Base-by-base conservation (phyloP, 2,888 invertebrate species). In the Lepetodrilus schrolli region DNA sequence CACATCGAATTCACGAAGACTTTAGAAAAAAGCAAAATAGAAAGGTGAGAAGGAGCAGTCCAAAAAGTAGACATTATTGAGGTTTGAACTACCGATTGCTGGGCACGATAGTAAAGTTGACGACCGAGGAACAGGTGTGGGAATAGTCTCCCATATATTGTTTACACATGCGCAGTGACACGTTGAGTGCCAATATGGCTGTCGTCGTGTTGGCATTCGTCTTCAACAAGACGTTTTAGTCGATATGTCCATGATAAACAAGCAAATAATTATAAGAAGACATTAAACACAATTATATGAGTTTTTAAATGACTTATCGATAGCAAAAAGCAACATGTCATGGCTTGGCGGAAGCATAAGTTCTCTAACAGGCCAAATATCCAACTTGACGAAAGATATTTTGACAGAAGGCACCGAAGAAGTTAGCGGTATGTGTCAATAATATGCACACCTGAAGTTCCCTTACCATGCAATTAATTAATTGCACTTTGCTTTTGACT, bases 301-400 rank as follows among this genome's bases (percentile, higher is more conserved):
- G 30, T 50, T 13, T 36, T 43, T 17, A 49, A 38, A 66, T 21
- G 21, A 8, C 20, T 20, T n/a, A 66, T 65, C 66, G 8, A 38
- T 38, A 37, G 17, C 66, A 21, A 65, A 70, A 30, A 26, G 70
- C 66, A 80, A 73, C 78, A 91, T 91, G 91, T 91, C 92, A 71
- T 92, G 92, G 92, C 86, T 92, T 75, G 91, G 91, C 13, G 92
- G 91, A 82, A 91, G 92, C 77, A 84, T 92, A 72, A 91, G 91
- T n/a, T 90, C 91, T 49, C 83, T 97, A 81, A 96, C 96, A 91
- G 96, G 96, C 82, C 96, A 97, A 92, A 93, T 97, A 86, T 89
- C 90, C 34, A 96, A 93, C 92, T 94, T 96, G 87, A 96, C 96
- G 75, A 95, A 95, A 90, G 96, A 96, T 91, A 96, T 96, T 84